phyloP scores from a whole-genome alignment of 2,113 vertebrate genomes.

The Ammodytes dubius region DNA sequence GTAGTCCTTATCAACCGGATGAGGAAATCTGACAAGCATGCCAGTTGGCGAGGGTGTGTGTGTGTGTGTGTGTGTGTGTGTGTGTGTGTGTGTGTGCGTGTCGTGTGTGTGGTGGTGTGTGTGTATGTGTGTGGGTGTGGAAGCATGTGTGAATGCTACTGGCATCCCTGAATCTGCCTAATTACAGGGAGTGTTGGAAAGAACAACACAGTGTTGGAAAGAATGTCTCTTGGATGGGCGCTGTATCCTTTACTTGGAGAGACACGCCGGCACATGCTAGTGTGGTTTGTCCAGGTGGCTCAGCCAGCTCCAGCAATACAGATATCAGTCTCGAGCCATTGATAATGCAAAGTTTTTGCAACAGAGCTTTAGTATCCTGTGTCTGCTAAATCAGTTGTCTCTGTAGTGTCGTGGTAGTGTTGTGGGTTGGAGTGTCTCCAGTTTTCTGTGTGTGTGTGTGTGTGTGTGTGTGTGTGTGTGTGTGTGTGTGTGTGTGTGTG shows the following conservation, averaged over 20 bases:
- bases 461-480: too few relatives aligned
- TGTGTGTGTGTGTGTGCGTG: constrained; percentile 15
- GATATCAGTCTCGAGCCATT: constrained; percentile 15
- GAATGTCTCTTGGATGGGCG: constrained; percentile 58
- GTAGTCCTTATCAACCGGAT: constrained; percentile 57
- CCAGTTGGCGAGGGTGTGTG: background rate
- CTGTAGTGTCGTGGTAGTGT: too few relatives aligned
- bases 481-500: too few relatives aligned
- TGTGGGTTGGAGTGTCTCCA: too few relatives aligned
- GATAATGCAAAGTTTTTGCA: too few relatives aligned
- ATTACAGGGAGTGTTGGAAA: constrained; percentile 68
- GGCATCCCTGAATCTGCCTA: constrained; percentile 58
- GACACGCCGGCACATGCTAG: constrained; percentile 23
- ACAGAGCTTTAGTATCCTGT: too few relatives aligned
- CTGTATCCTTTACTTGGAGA: constrained; percentile 48
- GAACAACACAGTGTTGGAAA: constrained; percentile 63
- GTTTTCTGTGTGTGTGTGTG: too few relatives aligned
- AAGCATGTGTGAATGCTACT: background rate
- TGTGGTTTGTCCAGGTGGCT: constrained; percentile 22
- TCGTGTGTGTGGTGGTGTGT: background rate
- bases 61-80: constrained; percentile 4
- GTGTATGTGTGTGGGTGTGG: constrained; percentile 8
- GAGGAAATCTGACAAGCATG: constrained; percentile 45
- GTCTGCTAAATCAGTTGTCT: too few relatives aligned
- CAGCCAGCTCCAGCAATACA: constrained; percentile 23